Percentiles rank a stretch among this genome's conserved stretches.
Conservation (phyloP, 2,113 vertebrate genomes). For the Ceyx melanurus region DNA sequence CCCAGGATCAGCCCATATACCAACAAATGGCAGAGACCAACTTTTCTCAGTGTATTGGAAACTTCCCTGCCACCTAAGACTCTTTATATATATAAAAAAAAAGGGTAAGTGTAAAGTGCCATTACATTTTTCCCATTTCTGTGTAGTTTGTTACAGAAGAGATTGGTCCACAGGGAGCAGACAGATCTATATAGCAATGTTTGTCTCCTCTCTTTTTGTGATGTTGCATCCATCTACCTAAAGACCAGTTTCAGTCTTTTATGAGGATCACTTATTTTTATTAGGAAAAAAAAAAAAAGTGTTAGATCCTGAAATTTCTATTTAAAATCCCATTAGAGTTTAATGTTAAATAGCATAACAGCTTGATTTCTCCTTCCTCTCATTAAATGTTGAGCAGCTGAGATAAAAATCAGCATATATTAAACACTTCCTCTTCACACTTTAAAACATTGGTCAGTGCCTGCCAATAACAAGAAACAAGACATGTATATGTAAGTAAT, state of each 20-base stretch:
- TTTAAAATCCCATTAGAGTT: constrained; percentile 37
- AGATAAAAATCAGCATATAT: constrained; percentile 49
- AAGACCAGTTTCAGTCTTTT: background rate
- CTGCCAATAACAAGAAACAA: constrained; percentile 45
- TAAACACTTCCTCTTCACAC: constrained; percentile 22
- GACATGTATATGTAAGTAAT: constrained; percentile 1
- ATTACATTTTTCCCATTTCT: background rate
- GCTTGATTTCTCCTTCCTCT: constrained; percentile 33
- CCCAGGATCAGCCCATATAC: background rate
- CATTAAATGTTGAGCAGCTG: constrained; percentile 35
- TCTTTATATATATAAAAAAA: background rate
- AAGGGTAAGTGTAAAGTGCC: background rate
- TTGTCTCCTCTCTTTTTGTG: background rate
- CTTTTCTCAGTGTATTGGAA: background rate
- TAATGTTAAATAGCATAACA: constrained; percentile 37
- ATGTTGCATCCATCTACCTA: background rate
- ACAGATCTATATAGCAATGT: constrained; percentile 7
- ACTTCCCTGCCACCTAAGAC: background rate
- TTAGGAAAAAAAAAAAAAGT: constrained; percentile 24
- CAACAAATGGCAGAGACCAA: background rate
- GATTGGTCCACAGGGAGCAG: background rate
- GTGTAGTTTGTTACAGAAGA: background rate
- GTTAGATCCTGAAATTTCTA: constrained; percentile 31
- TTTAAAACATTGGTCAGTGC: constrained; percentile 35
- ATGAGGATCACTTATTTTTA: constrained; percentile 63